phyloP scores from a whole-genome alignment of 2,113 vertebrate species.

The Apaloderma vittatum region DNA sequence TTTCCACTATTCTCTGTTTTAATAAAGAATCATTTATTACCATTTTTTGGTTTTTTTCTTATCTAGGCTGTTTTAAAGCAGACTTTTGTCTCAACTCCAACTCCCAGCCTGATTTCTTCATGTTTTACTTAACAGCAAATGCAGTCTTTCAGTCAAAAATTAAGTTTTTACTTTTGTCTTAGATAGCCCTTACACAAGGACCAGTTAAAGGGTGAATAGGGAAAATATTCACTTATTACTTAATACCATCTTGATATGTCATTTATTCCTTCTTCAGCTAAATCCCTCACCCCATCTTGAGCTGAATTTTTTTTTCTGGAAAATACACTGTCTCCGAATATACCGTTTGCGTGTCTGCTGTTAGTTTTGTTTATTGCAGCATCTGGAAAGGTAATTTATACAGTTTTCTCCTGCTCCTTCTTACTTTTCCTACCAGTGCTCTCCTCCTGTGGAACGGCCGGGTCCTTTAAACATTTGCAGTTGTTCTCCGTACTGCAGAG shows the following conservation, averaged over 20 bases:
- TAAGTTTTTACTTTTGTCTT: background rate
- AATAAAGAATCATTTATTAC: background rate
- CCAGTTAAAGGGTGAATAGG: background rate
- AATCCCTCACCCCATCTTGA: background rate
- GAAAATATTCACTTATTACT: background rate
- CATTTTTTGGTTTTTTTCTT: background rate
- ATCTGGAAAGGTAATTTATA: background rate
- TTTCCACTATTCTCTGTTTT: background rate
- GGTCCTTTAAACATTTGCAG: background rate
- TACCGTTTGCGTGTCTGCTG: background rate
- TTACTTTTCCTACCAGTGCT: background rate
- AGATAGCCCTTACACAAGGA: background rate
- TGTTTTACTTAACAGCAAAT: background rate
- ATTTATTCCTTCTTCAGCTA: background rate
- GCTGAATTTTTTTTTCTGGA: background rate
- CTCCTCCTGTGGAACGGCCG: background rate
- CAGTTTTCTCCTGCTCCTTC: background rate
- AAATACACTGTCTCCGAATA: background rate
- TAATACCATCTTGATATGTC: background rate
- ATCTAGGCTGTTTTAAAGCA: background rate
- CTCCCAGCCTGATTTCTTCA: background rate
- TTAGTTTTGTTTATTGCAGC: constrained; percentile 1
- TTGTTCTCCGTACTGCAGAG: background rate
- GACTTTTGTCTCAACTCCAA: background rate
- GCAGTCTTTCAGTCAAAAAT: background rate